These are phyloP conservation scores for Drosophila austrosaltans DNA, from an alignment of 2,888 invertebrate species.

Conservation along the genomic window DNA sequence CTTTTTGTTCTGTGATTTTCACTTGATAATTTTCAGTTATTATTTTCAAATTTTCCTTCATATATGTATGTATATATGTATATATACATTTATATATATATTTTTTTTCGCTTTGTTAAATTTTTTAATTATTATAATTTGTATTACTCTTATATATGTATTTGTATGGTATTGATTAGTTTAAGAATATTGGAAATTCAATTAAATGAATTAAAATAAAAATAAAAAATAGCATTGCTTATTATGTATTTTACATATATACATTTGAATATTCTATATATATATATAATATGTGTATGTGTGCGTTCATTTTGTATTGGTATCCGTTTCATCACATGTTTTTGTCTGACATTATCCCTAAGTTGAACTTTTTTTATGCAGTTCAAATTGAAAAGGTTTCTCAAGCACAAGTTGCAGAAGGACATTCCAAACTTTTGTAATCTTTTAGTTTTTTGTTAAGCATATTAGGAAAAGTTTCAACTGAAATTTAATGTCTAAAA, in stretches of 20 bases:
- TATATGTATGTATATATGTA: conserved; percentile 1
- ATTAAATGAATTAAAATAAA: conserved; percentile 40
- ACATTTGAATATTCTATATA: conserved; percentile 2
- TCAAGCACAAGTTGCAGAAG: not conserved
- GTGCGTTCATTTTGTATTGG: conserved; percentile 24
- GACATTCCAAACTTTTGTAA: not conserved
- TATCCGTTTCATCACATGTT: not conserved
- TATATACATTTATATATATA: not conserved
- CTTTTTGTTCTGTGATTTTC: conserved; percentile 55
- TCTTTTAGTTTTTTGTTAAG: too few relatives aligned
- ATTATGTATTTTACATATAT: conserved; percentile 36
- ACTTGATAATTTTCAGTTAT: conserved; percentile 30
- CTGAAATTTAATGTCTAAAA: too few relatives aligned
- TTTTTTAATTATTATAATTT: conserved; percentile 28
- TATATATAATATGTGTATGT: conserved; percentile 9
- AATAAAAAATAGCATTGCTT: conserved; percentile 45
- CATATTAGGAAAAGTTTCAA: too few relatives aligned
- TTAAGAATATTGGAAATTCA: conserved; percentile 27
- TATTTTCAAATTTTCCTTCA: conserved; percentile 20
- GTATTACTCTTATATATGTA: conserved; percentile 51
- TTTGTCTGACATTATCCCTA: too few relatives aligned
- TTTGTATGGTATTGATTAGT: conserved; percentile 43
- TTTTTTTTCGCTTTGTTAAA: conserved; percentile 32
- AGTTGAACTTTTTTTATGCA: not conserved
- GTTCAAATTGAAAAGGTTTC: not conserved